Evolutionary conservation across 2,797 vertebrate genomes (phyloP), one percentile per base, ranked within the genome.

Genomic region (Sphaeramia orbicularis): DNA sequence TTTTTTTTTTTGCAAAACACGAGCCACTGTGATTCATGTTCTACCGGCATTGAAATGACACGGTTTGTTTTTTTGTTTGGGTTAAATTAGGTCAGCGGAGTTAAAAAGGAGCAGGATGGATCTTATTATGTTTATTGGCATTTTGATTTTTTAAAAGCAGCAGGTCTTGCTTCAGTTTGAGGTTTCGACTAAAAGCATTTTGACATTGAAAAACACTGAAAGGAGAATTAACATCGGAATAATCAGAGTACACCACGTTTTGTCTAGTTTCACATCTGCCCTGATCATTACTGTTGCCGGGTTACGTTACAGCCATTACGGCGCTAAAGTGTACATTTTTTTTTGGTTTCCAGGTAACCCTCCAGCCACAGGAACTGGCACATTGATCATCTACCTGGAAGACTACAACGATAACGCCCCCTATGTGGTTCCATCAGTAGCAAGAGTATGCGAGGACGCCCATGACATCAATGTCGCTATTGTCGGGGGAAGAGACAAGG

Each of bases 321-420:
- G n/a, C n/a, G n/a, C n/a, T n/a, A n/a, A n/a, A n/a, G n/a, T n/a
- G n/a, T n/a, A n/a, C n/a, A n/a, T n/a, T n/a, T n/a, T n/a, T 18
- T 58, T 10, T 50, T 7, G 78, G 41, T 81, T 57, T 78, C 1
- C 10, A 99, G 98, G 98, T 65, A 93, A 81, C 79, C 97, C 98
- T 48, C 94, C 96, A 0, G 97, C 97, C 4, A 98, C 97, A 0
- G 97, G 98, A 0, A 99, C 97, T 0, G 97, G 97, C 38, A 97
- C 97, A 0, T 72, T 99, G 84, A 91, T 97, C 74, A 95, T 99
- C 53, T 92, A 92, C 8, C 85, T 99, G 89, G 95, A 96, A 40
- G 98, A 99, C 15, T 95, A 95, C 82, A 99, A 99, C 1, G 98
- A 99, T 88, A 98, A 99, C 0, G 93, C 96, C 1, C 98, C 97